Evolutionary conservation across 1,140 invertebrate genomes (phyloP), one percentile per base, ranked within the genome.

Genomic region (Ceratina australensis): DNA sequence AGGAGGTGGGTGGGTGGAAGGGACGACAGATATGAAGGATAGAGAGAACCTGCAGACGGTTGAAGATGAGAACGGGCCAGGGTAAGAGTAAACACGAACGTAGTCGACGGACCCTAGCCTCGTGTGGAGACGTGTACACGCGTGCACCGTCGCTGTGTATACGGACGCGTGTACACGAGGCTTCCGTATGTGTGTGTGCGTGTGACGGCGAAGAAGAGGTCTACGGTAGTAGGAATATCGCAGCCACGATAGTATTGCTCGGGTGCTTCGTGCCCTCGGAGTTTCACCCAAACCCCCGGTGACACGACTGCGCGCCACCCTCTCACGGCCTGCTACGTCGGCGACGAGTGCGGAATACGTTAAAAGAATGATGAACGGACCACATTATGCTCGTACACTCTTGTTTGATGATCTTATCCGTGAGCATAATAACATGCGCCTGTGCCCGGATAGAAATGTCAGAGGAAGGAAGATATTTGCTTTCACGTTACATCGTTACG

Each of bases 361-460:
- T 88, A 82, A 85, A 88, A 87, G 85, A 87, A 86, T 87, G 86
- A 88, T 85, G 86, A 86, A 87, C 80, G 83, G 75, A 78, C 65
- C 69, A 26, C 78, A 86, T 86, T 83, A 86, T 80, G 66, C 63
- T 80, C 72, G 69, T 64, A 64, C 52, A 69, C 57, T 65, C 33
- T 50, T 57, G 33, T 61, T 66, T 12, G 42, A 24, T 42, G 66
- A 76, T 69, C 73, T 80, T 59, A 28, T 22, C 33, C 12, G 22
- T 20, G 26, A 68, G 22, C 26, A 18, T 57, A 66, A 42, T 20
- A 47, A 20, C 26, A 22, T 42, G 50, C 42, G 61, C 24, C n/a
- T 56, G 18, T 22, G 42, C 52, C 28, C 5, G 3, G 54, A 52
- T 22, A 49, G 59, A 72, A 47, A 72, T 28, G 33, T 72, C 57